Percentiles rank a stretch among this genome's conserved stretches.
phyloP scores from a whole-genome alignment of 2,888 invertebrate species.

The Endotricha flammealis region DNA sequence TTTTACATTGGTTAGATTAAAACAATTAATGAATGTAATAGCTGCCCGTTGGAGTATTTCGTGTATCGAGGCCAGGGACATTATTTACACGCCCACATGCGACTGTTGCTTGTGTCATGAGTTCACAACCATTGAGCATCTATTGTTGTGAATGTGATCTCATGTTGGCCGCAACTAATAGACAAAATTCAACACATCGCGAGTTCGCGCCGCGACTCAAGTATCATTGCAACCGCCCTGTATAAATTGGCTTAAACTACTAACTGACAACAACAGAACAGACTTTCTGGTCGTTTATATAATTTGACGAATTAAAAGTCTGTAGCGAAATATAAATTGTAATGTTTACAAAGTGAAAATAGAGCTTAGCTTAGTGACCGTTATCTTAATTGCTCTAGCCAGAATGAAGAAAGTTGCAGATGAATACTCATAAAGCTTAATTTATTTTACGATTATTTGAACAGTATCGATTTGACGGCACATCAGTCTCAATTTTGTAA shows the following conservation, averaged over 20 bases:
- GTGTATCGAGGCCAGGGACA: constrained; percentile 55
- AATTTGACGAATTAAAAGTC: too few relatives aligned
- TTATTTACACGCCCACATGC: constrained; percentile 49
- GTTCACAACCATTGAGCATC: constrained; percentile 31
- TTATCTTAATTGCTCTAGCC: too few relatives aligned
- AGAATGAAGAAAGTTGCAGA: too few relatives aligned
- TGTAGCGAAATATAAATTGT: too few relatives aligned
- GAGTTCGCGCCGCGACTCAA: not conserved
- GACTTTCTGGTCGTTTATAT: not conserved
- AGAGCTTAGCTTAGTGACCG: too few relatives aligned
- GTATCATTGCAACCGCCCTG: not conserved
- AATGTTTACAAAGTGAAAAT: too few relatives aligned
- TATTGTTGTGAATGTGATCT: constrained; percentile 26
- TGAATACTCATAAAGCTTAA: too few relatives aligned
- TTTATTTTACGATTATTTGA: too few relatives aligned
- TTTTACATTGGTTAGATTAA: too few relatives aligned
- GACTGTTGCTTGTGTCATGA: constrained; percentile 30
- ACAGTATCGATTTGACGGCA: too few relatives aligned
- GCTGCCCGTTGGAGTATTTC: constrained; percentile 20
- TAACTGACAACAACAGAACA: not conserved
- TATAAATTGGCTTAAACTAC: not conserved
- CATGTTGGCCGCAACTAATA: constrained; percentile 16
- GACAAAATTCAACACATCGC: constrained; percentile 3
- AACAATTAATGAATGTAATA: constrained; percentile 13
- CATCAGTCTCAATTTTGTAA: too few relatives aligned